Conservation (phyloP, 2,888 invertebrate genomes). For the Cepaea hortensis region DNA sequence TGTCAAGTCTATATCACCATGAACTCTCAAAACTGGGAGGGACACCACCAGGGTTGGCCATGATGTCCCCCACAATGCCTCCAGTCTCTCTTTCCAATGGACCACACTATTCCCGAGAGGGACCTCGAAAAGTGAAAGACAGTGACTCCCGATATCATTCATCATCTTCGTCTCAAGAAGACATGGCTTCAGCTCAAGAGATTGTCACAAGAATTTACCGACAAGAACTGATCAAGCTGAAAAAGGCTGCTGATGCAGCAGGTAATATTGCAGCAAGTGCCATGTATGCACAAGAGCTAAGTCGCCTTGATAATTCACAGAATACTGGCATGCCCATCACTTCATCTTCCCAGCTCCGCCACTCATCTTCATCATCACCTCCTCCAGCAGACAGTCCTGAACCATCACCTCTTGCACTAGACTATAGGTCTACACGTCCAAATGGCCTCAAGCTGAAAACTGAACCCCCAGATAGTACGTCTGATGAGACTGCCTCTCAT, state of each 20-base stretch:
- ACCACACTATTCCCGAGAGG: constrained; percentile 35
- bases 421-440: constrained; percentile 44
- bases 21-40: constrained; percentile 84
- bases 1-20: constrained; percentile 73
- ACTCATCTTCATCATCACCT: constrained; percentile 27
- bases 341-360: constrained; percentile 11
- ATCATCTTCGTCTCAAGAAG: constrained; percentile 52
- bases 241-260: constrained; percentile 79
- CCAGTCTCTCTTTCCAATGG: constrained; percentile 43
- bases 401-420: constrained; percentile 41
- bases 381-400: constrained; percentile 26
- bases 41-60: constrained; percentile 40
- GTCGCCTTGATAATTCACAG: constrained; percentile 82
- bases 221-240: constrained; percentile 90
- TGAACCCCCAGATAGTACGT: constrained; percentile 66
- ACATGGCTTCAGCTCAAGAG: constrained; percentile 83
- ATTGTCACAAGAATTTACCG: constrained; percentile 75
- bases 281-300: constrained; percentile 93
- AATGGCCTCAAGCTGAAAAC: constrained; percentile 59
- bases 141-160: constrained; percentile 39
- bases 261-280: constrained; percentile 79
- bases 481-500: constrained; percentile 61
- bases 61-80: constrained; percentile 48
- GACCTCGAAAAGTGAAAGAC: constrained; percentile 28
- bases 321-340: constrained; percentile 21